Evolutionary conservation across 1,140 invertebrate genomes (phyloP), one percentile per base, ranked within the genome.

Genomic region (Alviniconcha marisindica): DNA sequence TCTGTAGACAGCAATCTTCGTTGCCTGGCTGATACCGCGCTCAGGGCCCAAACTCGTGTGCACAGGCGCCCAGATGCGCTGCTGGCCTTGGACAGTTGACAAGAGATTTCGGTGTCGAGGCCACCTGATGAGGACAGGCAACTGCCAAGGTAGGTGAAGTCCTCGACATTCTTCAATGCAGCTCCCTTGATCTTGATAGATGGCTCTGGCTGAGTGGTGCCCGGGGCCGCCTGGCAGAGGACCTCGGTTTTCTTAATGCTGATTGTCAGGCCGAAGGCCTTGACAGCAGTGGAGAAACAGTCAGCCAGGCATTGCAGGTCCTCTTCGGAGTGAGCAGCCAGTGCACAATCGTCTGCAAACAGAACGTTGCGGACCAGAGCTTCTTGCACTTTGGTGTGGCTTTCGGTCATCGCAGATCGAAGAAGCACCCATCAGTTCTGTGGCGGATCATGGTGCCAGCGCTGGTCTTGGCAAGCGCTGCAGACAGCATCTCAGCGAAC

Each of bases 231-330:
- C 79, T 33, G 54, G 66, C 31, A 60, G 40, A 24, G 56, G 18
- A 87, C 81, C 54, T 88, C 74, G 2, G 84, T 85, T 51, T 88
- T 88, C 56, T 82, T 82, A 24, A 56, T 85, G 54, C 78, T 84
- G 44, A 87, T 85, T 10, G 87, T 87, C 21, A 87, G 78, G 38
- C 86, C 81, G 38, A 88, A 85, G 74, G 77, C 71, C 42, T 87
- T 51, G 69, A 81, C 85, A 40, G 85, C 85, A n/a, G 31, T 40
- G 77, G 84, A 44, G 81, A 87, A 44, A 31, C 54, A 36, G 63
- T 87, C 56, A 1, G 85, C 36, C 78, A 81, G 81, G 66, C 33
- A 69, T 56, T 87, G 86, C 84, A 87, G 83, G 33, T 87, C 82
- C 14, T 51, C 38, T 7, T 81, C 40, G 7, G 83, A 73, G 51